These are phyloP conservation scores for Fragum fragum DNA, from an alignment of 2,888 invertebrate species.

Conservation along the genomic window DNA sequence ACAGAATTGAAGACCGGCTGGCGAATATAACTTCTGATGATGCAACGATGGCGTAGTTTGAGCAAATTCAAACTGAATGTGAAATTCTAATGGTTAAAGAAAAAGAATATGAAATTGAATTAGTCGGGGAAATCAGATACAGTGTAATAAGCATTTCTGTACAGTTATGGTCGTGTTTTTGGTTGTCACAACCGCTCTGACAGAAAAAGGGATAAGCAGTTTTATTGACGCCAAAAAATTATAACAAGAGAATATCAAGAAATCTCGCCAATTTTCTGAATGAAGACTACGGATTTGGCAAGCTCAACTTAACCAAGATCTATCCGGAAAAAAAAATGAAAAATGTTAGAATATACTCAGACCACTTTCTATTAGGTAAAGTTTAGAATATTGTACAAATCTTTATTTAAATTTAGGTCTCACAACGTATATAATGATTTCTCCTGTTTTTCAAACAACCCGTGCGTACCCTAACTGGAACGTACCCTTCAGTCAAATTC, in stretches of 20 bases:
- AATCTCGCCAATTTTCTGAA: slow-evolving; percentile 1
- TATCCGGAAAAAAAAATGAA: slow-evolving; percentile 7
- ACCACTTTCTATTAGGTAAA: slow-evolving; percentile 30
- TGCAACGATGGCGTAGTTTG: too few species aligned
- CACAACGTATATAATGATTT: background rate
- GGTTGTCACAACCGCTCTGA: slow-evolving; percentile 1
- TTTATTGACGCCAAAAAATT: background rate
- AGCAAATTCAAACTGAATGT: too few species aligned
- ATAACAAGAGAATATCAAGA: background rate
- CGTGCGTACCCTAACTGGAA: background rate
- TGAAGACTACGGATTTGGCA: slow-evolving; percentile 22
- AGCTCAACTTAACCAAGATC: slow-evolving; percentile 8
- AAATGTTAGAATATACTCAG: slow-evolving; percentile 28
- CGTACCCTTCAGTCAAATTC: background rate
- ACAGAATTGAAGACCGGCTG: too few species aligned
- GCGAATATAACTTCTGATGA: too few species aligned
- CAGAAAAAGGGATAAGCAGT: background rate
- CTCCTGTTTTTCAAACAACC: background rate
- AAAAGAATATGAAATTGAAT: too few species aligned
- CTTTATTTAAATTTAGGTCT: too few species aligned
- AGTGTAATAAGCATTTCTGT: too few species aligned
- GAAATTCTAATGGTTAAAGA: too few species aligned
- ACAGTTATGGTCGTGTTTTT: slow-evolving; percentile 1
- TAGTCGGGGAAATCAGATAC: too few species aligned
- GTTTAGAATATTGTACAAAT: too few species aligned